Percentiles rank a stretch among this genome's conserved stretches.
These are phyloP conservation scores for Helicoverpa assulta DNA, from an alignment of 2,888 invertebrate species.

Conservation along the genomic window DNA sequence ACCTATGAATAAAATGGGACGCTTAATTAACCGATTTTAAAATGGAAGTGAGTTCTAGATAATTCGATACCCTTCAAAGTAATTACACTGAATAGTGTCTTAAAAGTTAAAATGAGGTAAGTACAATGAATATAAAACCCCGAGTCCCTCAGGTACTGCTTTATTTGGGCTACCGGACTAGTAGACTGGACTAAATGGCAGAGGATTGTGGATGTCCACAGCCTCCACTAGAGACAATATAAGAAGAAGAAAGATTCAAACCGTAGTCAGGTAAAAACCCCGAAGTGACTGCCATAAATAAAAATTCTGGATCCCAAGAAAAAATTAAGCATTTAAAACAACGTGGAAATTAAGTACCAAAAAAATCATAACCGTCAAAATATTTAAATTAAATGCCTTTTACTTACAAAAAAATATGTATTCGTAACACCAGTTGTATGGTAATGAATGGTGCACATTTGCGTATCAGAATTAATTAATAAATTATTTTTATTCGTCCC, in stretches of 20 bases:
- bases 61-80: too few relatives aligned
- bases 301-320: neutral
- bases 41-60: neutral
- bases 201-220: too few relatives aligned
- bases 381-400: slow-evolving; percentile 23
- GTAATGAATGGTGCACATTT: slow-evolving; percentile 56
- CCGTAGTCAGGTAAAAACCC: neutral
- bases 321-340: neutral
- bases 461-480: slow-evolving; percentile 64
- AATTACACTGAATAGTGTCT: too few relatives aligned
- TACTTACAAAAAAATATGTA: slow-evolving; percentile 10
- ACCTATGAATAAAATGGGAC: slow-evolving; percentile 15
- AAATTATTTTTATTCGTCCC: slow-evolving; percentile 49
- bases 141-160: too few relatives aligned
- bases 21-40: neutral
- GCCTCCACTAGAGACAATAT: too few relatives aligned
- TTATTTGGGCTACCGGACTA: too few relatives aligned
- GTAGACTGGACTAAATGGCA: too few relatives aligned
- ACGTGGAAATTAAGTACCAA: slow-evolving; percentile 8
- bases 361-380: slow-evolving; percentile 13
- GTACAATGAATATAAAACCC: too few relatives aligned
- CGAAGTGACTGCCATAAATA: neutral
- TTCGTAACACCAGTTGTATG: slow-evolving; percentile 35
- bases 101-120: too few relatives aligned
- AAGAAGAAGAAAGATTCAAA: too few relatives aligned